Conservation (phyloP, 2,113 vertebrate species). For the Hydropotes inermis region DNA sequence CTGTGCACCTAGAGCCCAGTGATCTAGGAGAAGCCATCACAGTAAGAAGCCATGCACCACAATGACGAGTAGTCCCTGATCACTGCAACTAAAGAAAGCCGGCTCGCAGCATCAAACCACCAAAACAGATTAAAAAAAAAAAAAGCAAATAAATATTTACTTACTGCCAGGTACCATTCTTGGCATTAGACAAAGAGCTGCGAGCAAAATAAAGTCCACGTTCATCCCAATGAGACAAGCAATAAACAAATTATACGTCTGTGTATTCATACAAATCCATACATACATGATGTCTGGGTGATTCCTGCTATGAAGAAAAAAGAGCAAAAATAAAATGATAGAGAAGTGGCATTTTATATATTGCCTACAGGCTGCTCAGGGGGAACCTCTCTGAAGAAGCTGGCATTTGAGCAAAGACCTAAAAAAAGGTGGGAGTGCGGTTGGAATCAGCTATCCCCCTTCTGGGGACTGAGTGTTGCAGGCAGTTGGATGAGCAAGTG, state of each 20-base stretch:
- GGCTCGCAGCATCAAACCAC: not conserved
- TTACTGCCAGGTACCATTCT: not conserved
- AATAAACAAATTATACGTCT: not conserved
- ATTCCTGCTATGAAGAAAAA: not conserved
- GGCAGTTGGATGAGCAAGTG: not conserved
- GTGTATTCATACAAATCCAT: not conserved
- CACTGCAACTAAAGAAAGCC: not conserved
- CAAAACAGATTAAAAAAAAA: not conserved
- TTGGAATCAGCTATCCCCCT: not conserved
- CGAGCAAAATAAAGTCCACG: not conserved
- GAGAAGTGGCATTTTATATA: not conserved
- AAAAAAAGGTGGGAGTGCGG: not conserved
- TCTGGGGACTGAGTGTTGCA: not conserved
- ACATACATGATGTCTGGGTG: not conserved
- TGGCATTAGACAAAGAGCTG: not conserved
- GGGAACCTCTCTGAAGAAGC: not conserved
- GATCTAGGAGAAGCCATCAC: not conserved
- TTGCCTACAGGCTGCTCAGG: not conserved
- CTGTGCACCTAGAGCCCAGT: not conserved
- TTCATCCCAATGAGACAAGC: not conserved
- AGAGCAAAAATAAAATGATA: not conserved
- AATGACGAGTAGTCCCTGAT: not conserved
- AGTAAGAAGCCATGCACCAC: not conserved
- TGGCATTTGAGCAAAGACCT: not conserved
- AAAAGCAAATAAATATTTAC: not conserved